Conservation (phyloP, 2,888 invertebrate genomes). For the Anoncus sp. region DNA sequence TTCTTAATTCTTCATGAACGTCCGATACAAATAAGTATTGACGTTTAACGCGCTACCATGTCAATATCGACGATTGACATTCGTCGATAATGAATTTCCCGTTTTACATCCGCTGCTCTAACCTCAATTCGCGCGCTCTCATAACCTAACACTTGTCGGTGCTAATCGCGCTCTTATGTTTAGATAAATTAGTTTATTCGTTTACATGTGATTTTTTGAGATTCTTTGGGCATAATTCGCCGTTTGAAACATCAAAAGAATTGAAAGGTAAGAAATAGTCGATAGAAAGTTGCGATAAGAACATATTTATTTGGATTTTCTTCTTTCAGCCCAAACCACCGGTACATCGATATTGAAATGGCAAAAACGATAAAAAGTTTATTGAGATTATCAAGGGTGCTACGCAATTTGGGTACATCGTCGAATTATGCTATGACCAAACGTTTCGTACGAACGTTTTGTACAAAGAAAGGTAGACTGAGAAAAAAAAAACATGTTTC, state of each 20-base stretch:
- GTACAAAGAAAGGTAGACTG: constrained; percentile 38
- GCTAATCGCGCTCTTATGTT: not conserved
- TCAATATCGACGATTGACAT: constrained; percentile 22
- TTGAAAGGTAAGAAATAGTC: constrained; percentile 10
- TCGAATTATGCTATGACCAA: constrained; percentile 42
- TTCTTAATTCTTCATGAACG: too few species aligned
- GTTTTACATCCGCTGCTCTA: not conserved
- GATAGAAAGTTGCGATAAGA: not conserved
- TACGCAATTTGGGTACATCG: constrained; percentile 52
- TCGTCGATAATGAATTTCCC: not conserved
- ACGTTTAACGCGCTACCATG: not conserved
- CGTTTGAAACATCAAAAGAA: not conserved
- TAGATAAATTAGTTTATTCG: not conserved
- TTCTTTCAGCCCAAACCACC: constrained; percentile 29
- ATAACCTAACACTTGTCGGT: constrained; percentile 20
- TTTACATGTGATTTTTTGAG: constrained; percentile 1
- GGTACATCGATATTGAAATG: constrained; percentile 48
- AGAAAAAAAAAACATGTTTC: not conserved
- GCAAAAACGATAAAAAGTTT: constrained; percentile 57
- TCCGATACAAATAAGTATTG: not conserved
- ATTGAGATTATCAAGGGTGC: constrained; percentile 54
- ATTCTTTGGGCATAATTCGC: not conserved
- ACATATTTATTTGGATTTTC: not conserved
- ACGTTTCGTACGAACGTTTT: constrained; percentile 53
- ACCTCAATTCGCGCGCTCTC: constrained; percentile 12